phyloP scores from a whole-genome alignment of 2,113 vertebrate species.

The Anthoscopus minutus region DNA sequence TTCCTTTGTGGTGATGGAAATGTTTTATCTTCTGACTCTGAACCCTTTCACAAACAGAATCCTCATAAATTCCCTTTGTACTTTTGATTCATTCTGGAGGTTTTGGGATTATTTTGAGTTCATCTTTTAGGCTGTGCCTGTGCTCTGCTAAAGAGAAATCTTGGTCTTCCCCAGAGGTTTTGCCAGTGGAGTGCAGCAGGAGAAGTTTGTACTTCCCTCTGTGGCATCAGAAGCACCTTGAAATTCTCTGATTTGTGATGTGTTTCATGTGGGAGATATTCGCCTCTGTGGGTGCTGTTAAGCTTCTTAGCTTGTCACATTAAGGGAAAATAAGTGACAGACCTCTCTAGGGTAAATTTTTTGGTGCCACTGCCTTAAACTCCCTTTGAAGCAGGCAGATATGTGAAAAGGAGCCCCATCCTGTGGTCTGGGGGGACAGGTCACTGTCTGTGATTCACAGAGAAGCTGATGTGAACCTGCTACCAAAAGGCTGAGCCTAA shows the following conservation, averaged over 20 bases:
- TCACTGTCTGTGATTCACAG: neutral
- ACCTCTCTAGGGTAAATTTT: neutral
- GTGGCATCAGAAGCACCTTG: neutral
- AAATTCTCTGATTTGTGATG: neutral
- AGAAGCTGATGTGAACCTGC: neutral
- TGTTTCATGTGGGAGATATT: neutral
- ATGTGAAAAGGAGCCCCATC: no score
- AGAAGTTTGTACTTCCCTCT: neutral
- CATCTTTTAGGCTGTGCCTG: neutral
- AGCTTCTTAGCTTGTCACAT: neutral
- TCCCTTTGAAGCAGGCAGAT: neutral
- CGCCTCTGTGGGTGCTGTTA: neutral
- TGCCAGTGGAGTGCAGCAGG: accelerated
- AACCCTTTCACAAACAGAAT: neutral
- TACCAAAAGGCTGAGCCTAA: neutral
- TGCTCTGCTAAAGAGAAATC: neutral
- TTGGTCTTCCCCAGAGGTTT: neutral
- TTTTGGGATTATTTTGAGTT: neutral
- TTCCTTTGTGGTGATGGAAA: neutral
- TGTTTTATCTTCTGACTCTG: neutral
- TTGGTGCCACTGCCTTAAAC: neutral
- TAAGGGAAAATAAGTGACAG: neutral
- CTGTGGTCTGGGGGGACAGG: no score
- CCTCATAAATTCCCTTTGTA: neutral
- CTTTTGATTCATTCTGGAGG: neutral